Evolutionary conservation across 30 jellyfish, hydroid and myxozoan genomes (phyloP), one percentile per base, ranked within the genome.

Genomic region (Turritopsis rubra): DNA sequence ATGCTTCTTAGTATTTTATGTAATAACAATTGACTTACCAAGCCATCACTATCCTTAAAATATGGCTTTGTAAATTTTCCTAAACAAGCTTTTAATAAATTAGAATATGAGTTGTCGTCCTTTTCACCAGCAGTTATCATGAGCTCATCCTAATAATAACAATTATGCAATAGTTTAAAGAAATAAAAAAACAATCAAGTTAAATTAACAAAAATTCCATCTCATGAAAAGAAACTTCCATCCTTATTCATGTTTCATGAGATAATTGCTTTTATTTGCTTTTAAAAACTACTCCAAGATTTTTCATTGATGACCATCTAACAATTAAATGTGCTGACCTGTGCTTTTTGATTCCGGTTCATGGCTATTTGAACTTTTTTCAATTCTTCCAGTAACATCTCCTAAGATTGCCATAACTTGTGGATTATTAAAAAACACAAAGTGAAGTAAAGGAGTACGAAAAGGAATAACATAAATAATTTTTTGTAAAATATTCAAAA

Each of bases 51-150:
- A 71, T 82, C 88, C 71, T 82, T 82, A 29, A 82, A 82, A 31
- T 82, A 82, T 26, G 88, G 88, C 19, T 26, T 71, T 21, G 74
- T 21, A 66, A 82, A 82, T 28, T 70, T 68, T 25, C 88, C 88
- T 16, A 82, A 20, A 66, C 88, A 82, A 41, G 88, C 85, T 66
- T 54, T 28, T 27, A 25, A 41, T 28, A 82, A 41, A 41, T 41
- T 41, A 3, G 60, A 41, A 13, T 41, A 41, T 41, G 60, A 41
- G 13, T 41, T 41, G 60, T 41, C 60, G 13, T 41, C 60, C 60
- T 41, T 41, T 41, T 41, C 60, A 13, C 60, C 60, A 41, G 60
- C 60, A 3, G 60, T 41, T 41, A 41, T 41, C 60, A 41, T 41
- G 9, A 41, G 60, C 60, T 41, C 60, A 41, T 41, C 60, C 60